A percentile compares a stretch with the other conserved stretches of the same genome.
Evolutionary conservation across 2,797 vertebrate genomes (phyloP).

Genomic region (Typhlichthys subterraneus): DNA sequence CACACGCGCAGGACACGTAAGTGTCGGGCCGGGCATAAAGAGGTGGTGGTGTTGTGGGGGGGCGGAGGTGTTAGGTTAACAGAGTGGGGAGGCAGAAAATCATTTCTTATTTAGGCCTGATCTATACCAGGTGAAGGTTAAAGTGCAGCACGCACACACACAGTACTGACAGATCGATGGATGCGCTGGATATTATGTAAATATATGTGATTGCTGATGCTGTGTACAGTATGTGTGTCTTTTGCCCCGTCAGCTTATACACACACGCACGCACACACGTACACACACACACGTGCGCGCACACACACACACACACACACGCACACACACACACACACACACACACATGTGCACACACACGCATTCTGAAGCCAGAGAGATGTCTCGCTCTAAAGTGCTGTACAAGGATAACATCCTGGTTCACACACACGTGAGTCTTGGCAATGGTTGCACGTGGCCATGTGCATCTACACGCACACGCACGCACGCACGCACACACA

Average conservation of each 20-base stretch:
- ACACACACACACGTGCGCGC: constrained; percentile 1
- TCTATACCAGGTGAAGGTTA: constrained; percentile 63
- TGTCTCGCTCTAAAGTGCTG: neutral
- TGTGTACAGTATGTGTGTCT: constrained; percentile 18
- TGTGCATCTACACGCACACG: constrained; percentile 4
- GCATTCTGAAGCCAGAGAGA: too few relatives aligned
- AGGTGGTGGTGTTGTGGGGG: neutral
- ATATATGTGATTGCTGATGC: constrained; percentile 50
- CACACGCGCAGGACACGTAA: constrained; percentile 2
- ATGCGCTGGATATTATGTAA: constrained; percentile 25
- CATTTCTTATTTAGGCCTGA: constrained; percentile 52
- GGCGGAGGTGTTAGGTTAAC: constrained; percentile 47
- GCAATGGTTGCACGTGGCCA: too few relatives aligned
- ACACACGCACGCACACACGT: constrained; percentile 6
- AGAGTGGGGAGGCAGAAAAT: constrained; percentile 59
- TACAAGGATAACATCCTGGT: neutral
- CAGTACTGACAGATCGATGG: constrained; percentile 19
- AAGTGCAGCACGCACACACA: constrained; percentile 23
- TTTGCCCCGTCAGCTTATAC: neutral
- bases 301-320: constrained; percentile 7
- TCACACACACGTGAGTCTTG: neutral
- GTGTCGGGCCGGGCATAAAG: neutral
- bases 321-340: neutral
- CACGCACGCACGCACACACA: constrained; percentile 11
- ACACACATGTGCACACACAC: neutral